A percentile compares a stretch with the other conserved stretches of the same genome.
These are phyloP conservation scores for Cyanoramphus novaezelandiae DNA, from an alignment of 2,113 vertebrate genomes.

Conservation along the genomic window DNA sequence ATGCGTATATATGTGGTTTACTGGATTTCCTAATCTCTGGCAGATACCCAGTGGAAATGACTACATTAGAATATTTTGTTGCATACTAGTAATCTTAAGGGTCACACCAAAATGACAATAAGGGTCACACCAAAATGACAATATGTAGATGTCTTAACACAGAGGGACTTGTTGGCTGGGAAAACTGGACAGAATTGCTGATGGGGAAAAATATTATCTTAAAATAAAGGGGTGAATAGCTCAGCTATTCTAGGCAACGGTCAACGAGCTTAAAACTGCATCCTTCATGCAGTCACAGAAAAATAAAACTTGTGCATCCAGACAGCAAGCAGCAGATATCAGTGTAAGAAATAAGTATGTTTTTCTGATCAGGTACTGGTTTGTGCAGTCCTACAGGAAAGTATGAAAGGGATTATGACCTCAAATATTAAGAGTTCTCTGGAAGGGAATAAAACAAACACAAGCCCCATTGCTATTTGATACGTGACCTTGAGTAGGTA, in stretches of 20 bases:
- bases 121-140: no score
- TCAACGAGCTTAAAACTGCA: background rate
- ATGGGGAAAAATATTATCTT: background rate
- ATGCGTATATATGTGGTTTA: background rate
- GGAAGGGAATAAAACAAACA: rapidly evolving
- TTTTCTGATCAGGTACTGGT: background rate
- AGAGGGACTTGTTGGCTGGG: background rate
- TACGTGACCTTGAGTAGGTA: background rate
- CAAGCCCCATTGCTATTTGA: background rate
- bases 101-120: no score
- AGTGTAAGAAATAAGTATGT: background rate
- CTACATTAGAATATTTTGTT: background rate
- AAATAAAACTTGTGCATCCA: background rate
- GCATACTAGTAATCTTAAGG: background rate
- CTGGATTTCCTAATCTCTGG: background rate
- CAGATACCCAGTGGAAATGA: background rate
- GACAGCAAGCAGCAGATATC: background rate
- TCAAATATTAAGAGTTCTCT: background rate
- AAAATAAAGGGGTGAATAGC: background rate
- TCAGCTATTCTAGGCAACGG: background rate
- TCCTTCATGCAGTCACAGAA: background rate
- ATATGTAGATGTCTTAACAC: no score
- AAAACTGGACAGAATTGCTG: background rate
- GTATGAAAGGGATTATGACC: background rate
- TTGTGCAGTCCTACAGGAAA: background rate